These are phyloP conservation scores for Dione juno DNA, from an alignment of 2,888 invertebrate species.

Conservation along the genomic window DNA sequence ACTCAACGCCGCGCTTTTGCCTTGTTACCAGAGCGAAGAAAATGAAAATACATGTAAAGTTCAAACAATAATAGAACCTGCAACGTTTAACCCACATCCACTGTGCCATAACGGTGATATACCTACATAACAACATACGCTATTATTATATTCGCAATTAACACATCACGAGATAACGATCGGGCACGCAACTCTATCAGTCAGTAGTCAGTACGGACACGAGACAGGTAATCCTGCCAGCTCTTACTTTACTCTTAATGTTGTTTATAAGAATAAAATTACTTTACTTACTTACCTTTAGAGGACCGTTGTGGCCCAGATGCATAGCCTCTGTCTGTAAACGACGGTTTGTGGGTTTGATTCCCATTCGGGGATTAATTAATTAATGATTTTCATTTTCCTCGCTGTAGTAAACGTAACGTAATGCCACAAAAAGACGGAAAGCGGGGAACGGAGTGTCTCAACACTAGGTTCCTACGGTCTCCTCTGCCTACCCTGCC, in stretches of 20 bases:
- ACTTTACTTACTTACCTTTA: no score
- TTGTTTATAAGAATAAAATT: not conserved
- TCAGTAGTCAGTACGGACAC: constrained; percentile 45
- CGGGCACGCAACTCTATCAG: constrained; percentile 41
- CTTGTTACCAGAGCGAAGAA: no score
- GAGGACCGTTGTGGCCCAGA: no score
- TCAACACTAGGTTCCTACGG: not conserved
- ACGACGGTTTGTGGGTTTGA: no score
- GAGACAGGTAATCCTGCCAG: constrained; percentile 60
- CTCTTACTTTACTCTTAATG: constrained; percentile 35
- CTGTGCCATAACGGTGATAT: not conserved
- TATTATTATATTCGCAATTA: constrained; percentile 37
- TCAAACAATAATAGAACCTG: not conserved
- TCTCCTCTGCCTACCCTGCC: not conserved
- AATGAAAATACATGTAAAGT: no score
- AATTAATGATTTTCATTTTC: no score
- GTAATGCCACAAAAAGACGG: no score
- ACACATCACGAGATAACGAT: constrained; percentile 39
- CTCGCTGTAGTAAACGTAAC: no score
- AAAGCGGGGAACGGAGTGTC: no score
- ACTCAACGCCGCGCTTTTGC: no score
- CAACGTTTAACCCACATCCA: not conserved
- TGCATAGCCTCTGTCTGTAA: no score
- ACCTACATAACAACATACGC: not conserved
- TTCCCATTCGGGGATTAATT: no score